These are phyloP conservation scores for Drosophila putrida DNA, from an alignment of 2,888 invertebrate species.

Conservation along the genomic window DNA sequence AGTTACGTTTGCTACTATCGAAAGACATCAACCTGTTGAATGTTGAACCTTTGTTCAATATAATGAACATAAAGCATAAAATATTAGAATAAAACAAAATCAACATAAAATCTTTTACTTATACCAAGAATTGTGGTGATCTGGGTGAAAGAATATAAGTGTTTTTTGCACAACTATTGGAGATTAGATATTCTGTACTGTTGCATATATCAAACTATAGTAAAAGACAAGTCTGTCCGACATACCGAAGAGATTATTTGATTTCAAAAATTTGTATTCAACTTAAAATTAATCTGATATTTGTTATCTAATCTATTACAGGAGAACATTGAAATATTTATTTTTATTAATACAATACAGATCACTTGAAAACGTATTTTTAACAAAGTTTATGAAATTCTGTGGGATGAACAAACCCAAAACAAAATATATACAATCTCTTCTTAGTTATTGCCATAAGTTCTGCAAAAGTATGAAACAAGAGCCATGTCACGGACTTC, in stretches of 20 bases:
- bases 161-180: too few relatives aligned
- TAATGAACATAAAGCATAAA: slow-evolving; percentile 19
- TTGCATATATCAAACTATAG: too few relatives aligned
- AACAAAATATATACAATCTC: background rate
- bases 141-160: too few relatives aligned
- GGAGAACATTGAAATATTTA: background rate
- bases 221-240: too few relatives aligned
- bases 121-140: background rate
- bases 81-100: slow-evolving; percentile 7
- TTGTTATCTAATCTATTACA: background rate
- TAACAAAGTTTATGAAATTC: background rate
- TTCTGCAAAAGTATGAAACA: slow-evolving; percentile 59
- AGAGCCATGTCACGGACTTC: slow-evolving; percentile 86
- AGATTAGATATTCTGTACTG: too few relatives aligned
- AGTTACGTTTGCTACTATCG: slow-evolving; percentile 3
- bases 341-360: background rate
- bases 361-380: background rate
- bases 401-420: background rate
- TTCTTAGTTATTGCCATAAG: slow-evolving; percentile 28
- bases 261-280: background rate
- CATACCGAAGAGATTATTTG: too few relatives aligned
- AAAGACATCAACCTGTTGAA: slow-evolving; percentile 17
- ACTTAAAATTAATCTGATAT: background rate
- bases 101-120: background rate
- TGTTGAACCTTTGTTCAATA: slow-evolving; percentile 24